These are phyloP conservation scores for Oligia strigilis DNA, from an alignment of 2,888 invertebrate species.

Conservation along the genomic window DNA sequence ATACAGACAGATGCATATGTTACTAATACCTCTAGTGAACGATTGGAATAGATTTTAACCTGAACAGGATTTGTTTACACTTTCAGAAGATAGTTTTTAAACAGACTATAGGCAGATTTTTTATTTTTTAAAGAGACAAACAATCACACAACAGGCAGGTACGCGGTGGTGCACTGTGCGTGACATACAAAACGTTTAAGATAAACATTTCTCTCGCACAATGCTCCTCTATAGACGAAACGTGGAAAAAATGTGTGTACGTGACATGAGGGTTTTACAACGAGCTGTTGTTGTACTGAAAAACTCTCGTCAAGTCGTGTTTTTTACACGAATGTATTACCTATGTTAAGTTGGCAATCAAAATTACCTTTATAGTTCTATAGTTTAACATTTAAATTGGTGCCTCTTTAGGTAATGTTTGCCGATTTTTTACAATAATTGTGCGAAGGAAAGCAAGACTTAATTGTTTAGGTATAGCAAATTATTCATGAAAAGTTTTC, in stretches of 20 bases:
- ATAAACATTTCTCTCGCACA: constrained; percentile 57
- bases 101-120: not conserved
- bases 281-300: constrained; percentile 19
- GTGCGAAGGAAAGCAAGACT: too few species aligned
- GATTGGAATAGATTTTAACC: too few species aligned
- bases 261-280: constrained; percentile 36
- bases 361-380: not conserved
- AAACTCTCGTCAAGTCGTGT: not conserved
- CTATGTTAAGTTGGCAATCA: not conserved
- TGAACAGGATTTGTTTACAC: too few species aligned
- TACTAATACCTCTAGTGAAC: not conserved
- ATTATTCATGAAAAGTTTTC: too few species aligned
- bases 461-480: too few species aligned
- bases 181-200: constrained; percentile 55
- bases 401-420: too few species aligned
- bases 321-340: not conserved
- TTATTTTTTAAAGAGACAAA: not conserved
- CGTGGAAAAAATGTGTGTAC: constrained; percentile 50
- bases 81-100: too few species aligned
- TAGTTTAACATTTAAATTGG: not conserved
- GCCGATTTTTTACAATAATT: not conserved
- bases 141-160: constrained; percentile 3
- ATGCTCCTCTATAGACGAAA: constrained; percentile 26
- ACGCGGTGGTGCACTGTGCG: constrained; percentile 31
- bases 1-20: not conserved